Base-by-base conservation (phyloP, 2,797 vertebrate species). In the Leuciscus waleckii region DNA sequence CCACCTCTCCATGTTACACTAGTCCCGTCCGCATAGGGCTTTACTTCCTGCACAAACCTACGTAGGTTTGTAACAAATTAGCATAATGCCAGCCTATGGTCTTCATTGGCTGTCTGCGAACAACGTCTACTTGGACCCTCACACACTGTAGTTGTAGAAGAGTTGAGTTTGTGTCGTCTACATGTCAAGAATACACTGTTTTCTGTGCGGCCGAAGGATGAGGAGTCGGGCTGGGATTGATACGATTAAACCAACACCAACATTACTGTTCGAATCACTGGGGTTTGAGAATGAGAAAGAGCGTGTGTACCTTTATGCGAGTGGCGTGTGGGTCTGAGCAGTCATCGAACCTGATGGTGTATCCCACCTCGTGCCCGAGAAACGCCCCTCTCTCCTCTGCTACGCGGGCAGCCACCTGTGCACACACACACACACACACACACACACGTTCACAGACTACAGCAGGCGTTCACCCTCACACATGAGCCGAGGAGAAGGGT, bases 291-390 rank as follows among this genome's bases (percentile, higher is more conserved):
- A 8, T 65, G 63, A 65, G 16, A n/a, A 1, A 1, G 9, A 37
- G 3, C 2, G 1, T 6, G 13, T 21, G 35, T 92, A 99, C 98
- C 98, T 99, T 99, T 89, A 99, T 98, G 81, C 98, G 95, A 1
- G 98, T 99, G 73, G 97, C 95, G 7, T 97, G 96, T 1, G 96
- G 95, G 89, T 99, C 96, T 0, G 97, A 98, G 93, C 97, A 97
- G 94, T 99, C 98, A 2, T 99, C 98, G 86, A 99, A 99, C 11
- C 98, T 96, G 91, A 99, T 99, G 79, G 97, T 98, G 88, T 99
- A 99, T 80, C 98, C 98, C 91, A 99, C 98, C 89, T 99, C 98
- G 0, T 99, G 98, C 19, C 98, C 98, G 86, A 99, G 85, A 83
- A 98, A 92, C 0, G 98, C 97, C 0, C 98, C 98, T 32, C 98